phyloP scores from a whole-genome alignment of 2,113 vertebrate genomes.

The Spea multiplicata region DNA sequence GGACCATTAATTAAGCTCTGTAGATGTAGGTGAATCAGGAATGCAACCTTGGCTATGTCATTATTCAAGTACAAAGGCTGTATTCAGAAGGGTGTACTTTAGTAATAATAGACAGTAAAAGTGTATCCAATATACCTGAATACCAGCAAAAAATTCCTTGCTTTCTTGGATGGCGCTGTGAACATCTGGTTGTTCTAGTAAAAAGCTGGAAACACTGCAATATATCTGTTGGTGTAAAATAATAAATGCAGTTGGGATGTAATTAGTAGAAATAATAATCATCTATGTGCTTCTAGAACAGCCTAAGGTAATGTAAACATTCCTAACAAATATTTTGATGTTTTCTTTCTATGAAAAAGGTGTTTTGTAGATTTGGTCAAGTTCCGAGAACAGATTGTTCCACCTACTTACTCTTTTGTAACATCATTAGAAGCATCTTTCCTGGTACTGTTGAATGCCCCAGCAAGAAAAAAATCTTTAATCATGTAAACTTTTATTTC shows the following conservation, averaged over 20 bases:
- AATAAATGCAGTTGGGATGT: neutral
- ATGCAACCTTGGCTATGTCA: neutral
- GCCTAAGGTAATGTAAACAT: neutral
- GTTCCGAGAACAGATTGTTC: too few relatives aligned
- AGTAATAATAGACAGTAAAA: slow-evolving; percentile 36
- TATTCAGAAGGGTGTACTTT: neutral
- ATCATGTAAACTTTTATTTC: too few relatives aligned
- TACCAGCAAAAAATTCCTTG: slow-evolving; percentile 82
- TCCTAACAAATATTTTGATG: neutral
- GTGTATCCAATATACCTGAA: slow-evolving; percentile 68
- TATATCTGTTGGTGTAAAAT: slow-evolving; percentile 67
- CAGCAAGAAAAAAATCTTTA: too few relatives aligned
- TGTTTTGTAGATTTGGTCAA: too few relatives aligned
- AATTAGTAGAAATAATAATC: neutral
- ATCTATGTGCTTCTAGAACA: neutral
- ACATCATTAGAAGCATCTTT: too few relatives aligned
- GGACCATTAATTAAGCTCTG: neutral
- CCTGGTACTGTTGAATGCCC: too few relatives aligned
- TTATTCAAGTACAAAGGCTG: slow-evolving; percentile 17
- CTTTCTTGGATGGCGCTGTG: slow-evolving; percentile 72
- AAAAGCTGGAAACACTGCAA: slow-evolving; percentile 80
- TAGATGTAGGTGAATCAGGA: neutral
- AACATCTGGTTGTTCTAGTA: slow-evolving; percentile 71
- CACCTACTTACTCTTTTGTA: too few relatives aligned
- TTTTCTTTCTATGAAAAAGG: too few relatives aligned